Evolutionary conservation across 1,140 invertebrate species (phyloP).

Genomic region (Saccostrea cuccullata): DNA sequence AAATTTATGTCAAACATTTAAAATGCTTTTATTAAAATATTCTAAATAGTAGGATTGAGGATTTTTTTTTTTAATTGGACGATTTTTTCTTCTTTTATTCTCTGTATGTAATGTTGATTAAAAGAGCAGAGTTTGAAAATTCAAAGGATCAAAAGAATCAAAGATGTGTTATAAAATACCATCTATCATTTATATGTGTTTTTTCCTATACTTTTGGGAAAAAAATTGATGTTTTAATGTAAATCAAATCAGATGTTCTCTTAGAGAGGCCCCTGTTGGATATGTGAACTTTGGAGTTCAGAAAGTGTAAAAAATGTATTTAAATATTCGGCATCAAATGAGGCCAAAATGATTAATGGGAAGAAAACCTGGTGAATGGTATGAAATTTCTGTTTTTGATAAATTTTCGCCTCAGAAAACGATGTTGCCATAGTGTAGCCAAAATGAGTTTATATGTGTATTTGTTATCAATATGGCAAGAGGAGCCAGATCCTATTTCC

Average conservation of each 20-base stretch:
- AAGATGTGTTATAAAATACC: constrained; percentile 21
- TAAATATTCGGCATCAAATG: constrained; percentile 22
- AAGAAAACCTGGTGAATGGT: constrained; percentile 35
- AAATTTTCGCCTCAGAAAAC: constrained; percentile 21
- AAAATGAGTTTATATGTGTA: constrained; percentile 20
- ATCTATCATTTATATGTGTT: background rate
- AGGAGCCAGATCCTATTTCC: constrained; percentile 16
- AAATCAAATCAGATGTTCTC: constrained; percentile 20
- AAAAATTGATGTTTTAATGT: constrained; percentile 17
- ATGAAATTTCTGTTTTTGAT: constrained; percentile 36
- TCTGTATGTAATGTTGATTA: too few species aligned
- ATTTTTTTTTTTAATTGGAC: too few species aligned
- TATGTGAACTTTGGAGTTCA: constrained; percentile 10
- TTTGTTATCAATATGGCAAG: constrained; percentile 8
- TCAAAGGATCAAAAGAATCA: background rate
- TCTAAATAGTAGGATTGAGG: too few species aligned
- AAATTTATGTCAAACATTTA: too few species aligned
- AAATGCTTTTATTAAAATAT: too few species aligned
- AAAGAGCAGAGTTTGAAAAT: too few species aligned
- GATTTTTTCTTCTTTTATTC: too few species aligned
- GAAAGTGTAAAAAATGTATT: constrained; percentile 27
- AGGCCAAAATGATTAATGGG: constrained; percentile 10
- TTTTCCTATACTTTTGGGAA: background rate
- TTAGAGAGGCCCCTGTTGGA: background rate
- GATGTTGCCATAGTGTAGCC: background rate